Percentiles rank a stretch among this genome's conserved stretches.
Conservation (phyloP, 1,140 invertebrate species). For the Catajapyx aquilonaris region DNA sequence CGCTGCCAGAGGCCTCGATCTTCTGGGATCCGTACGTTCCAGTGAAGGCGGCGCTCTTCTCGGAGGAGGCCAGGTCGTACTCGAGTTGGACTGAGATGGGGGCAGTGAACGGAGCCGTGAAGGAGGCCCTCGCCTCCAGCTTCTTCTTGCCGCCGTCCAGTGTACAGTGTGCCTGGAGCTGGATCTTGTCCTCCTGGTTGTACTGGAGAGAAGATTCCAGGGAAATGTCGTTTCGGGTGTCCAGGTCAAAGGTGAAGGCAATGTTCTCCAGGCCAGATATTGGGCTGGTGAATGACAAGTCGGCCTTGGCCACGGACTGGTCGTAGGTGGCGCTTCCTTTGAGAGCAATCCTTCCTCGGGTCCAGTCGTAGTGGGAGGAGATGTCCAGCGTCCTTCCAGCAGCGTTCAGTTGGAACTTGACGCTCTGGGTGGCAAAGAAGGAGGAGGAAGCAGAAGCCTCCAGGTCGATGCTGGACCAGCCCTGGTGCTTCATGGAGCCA, state of each 20-base stretch:
- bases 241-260: too few relatives aligned
- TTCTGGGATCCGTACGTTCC: neutral
- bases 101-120: neutral
- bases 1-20: neutral
- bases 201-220: neutral
- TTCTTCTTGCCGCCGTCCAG: neutral
- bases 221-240: neutral
- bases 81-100: neutral
- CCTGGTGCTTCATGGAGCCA: neutral
- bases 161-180: neutral
- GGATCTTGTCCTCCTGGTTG: neutral
- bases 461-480: neutral
- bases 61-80: neutral
- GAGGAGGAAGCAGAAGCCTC: neutral
- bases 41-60: neutral
- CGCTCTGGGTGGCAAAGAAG: neutral
- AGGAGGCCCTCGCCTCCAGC: neutral
- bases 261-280: conserved; percentile 2
- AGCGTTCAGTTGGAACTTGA: too few relatives aligned
- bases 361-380: too few relatives aligned
- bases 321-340: too few relatives aligned
- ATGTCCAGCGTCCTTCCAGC: too few relatives aligned
- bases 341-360: too few relatives aligned
- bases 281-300: neutral
- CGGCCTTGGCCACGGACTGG: too few relatives aligned